Base-by-base conservation (phyloP, 2,888 invertebrate species). In the Tanaodytes sp. region DNA sequence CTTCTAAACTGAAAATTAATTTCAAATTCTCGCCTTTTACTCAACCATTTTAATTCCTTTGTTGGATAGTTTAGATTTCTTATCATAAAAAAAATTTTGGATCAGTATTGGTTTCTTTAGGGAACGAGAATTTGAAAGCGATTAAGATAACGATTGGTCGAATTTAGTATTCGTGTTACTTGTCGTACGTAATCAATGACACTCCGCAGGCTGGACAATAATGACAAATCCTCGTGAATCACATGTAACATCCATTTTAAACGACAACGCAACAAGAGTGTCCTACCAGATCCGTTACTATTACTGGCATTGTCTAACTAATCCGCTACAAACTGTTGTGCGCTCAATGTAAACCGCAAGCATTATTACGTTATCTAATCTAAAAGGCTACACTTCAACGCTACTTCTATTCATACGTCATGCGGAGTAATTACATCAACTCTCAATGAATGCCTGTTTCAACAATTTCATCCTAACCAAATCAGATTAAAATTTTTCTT, bases 251-350 rank as follows among this genome's bases (percentile, higher is more conserved):
- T 64, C 48, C 59, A 71, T 64, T 67, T 67, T 59, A 58, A 64
- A 67, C 59, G 67, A 66, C 66, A 63, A 58, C 36, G 61, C 57
- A 61, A 59, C 61, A 54, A 63, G 58, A 64, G 45, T 31, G 54
- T 63, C 51, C 54, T 63, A 59, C 66, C 61, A 51, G 61, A 72
- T 69, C 70, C 39, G 31, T 59, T 49, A 49, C 73, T 65, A 71
- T 67, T 71, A 73, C 66, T 61, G 57, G 58, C 71, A 73, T 73
- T 73, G 69, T 71, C 71, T 58, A 59, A 69, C 73, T 72, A 72
- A 72, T 72, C 71, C 71, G 61, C 62, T 51, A 59, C 73, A 71
- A 73, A 71, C 71, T 73, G 59, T 69, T 70, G 66, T 59, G 64
- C 63, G 40, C 55, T 46, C 59, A 42, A 52, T 68, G 73, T 73